These are phyloP conservation scores for Discoglossus pictus DNA, from an alignment of 2,797 vertebrate species.

Conservation along the genomic window DNA sequence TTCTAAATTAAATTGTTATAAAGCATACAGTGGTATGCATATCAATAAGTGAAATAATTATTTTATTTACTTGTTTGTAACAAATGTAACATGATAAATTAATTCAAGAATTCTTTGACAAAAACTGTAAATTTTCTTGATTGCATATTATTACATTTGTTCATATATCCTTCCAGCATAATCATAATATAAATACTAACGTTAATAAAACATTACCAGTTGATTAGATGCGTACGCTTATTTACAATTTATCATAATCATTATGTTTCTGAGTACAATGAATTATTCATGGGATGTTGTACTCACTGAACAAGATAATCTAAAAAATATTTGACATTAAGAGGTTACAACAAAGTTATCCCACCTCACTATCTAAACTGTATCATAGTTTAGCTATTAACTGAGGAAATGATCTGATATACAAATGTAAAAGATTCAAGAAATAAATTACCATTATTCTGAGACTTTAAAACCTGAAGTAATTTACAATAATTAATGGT, in stretches of 20 bases:
- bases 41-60: too few species aligned
- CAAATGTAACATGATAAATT: slow-evolving; percentile 4
- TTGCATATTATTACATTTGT: slow-evolving; percentile 28
- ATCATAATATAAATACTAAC: slow-evolving; percentile 51
- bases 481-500: slow-evolving; percentile 31
- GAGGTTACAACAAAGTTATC: not conserved
- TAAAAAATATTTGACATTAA: slow-evolving; percentile 23
- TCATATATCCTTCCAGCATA: slow-evolving; percentile 40
- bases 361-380: slow-evolving; percentile 28
- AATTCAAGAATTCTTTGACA: slow-evolving; percentile 1
- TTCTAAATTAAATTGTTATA: not conserved
- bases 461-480: slow-evolving; percentile 18
- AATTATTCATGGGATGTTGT: slow-evolving; percentile 59
- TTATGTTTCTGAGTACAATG: slow-evolving; percentile 55
- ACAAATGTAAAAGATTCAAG: not conserved
- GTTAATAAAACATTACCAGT: slow-evolving; percentile 58
- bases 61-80: slow-evolving; percentile 16
- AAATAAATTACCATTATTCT: slow-evolving; percentile 32
- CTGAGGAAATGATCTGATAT: slow-evolving; percentile 13
- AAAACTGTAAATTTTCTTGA: slow-evolving; percentile 15
- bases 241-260: slow-evolving; percentile 54
- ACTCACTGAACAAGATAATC: slow-evolving; percentile 23
- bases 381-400: slow-evolving; percentile 9
- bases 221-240: slow-evolving; percentile 53
- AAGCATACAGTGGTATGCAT: too few species aligned